Percentiles rank a stretch among this genome's conserved stretches.
Evolutionary conservation across 1,140 invertebrate genomes (phyloP).

Genomic region (Pogonomyrmex californicus): DNA sequence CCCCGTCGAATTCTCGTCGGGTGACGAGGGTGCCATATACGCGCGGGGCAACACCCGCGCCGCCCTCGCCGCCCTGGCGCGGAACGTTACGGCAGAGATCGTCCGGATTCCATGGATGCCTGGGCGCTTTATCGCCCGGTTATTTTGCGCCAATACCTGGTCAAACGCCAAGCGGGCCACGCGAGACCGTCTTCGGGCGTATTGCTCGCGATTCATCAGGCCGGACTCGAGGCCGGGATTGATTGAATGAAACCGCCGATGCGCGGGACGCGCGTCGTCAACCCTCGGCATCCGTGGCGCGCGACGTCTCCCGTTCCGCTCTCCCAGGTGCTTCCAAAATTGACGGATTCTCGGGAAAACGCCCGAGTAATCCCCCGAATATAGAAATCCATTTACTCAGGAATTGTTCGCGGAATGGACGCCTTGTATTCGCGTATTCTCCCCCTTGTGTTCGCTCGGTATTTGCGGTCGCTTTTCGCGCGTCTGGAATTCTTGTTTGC

Average conservation of each 20-base stretch:
- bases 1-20: slow-evolving; percentile 34
- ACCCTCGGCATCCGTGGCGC: too few species aligned
- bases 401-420: not conserved
- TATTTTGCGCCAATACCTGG: slow-evolving; percentile 68
- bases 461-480: not conserved
- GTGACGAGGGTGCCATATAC: slow-evolving; percentile 33
- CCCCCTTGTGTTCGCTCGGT: not conserved
- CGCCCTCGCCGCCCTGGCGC: not conserved
- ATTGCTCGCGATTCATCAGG: slow-evolving; percentile 44
- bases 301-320: not conserved
- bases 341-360: not conserved
- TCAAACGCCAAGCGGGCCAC: slow-evolving; percentile 59
- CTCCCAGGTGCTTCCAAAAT: not conserved
- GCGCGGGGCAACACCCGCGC: not conserved
- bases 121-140: slow-evolving; percentile 57
- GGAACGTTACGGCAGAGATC: slow-evolving; percentile 39
- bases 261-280: not conserved
- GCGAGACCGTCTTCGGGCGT: slow-evolving; percentile 1
- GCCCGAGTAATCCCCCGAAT: slow-evolving; percentile 15
- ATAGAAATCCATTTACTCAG: slow-evolving; percentile 38
- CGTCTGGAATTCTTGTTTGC: not conserved
- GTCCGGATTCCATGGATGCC: slow-evolving; percentile 61
- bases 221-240: not conserved
- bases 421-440: slow-evolving; percentile 1
- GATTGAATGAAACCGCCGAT: slow-evolving; percentile 32